phyloP scores from a whole-genome alignment of 2,113 vertebrate genomes.

The Oreochromis niloticus region DNA sequence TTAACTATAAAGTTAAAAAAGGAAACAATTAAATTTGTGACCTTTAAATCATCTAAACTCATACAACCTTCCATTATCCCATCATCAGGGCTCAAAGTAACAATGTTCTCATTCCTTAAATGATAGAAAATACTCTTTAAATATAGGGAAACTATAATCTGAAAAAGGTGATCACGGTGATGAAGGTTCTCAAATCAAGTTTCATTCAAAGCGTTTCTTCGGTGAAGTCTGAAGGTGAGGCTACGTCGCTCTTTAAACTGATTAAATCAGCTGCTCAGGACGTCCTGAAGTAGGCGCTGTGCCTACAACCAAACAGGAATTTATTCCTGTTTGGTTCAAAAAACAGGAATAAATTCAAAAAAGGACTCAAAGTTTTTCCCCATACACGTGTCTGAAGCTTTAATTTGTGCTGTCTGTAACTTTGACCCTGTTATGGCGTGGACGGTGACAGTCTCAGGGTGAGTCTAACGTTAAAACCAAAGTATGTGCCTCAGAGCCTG shows the following conservation, averaged over 20 bases:
- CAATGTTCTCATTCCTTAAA: neutral
- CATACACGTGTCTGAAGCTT: neutral
- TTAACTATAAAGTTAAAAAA: neutral
- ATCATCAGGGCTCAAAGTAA: neutral
- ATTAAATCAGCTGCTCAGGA: neutral
- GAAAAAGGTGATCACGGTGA: neutral
- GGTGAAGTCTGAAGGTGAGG: neutral
- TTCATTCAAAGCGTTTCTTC: neutral
- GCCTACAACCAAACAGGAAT: neutral
- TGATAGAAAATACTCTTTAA: neutral
- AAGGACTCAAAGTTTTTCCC: neutral
- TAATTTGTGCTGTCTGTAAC: neutral
- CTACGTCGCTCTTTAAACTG: neutral
- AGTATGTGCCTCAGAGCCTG: neutral
- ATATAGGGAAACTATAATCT: neutral
- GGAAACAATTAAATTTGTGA: neutral
- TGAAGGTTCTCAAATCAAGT: neutral
- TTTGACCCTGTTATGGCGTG: neutral
- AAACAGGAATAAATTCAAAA: neutral
- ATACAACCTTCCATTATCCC: neutral
- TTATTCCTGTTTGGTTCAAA: slow-evolving; percentile 7
- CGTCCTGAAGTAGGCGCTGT: neutral
- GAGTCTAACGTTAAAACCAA: neutral
- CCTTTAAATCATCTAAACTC: neutral
- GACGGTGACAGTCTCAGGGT: neutral